phyloP scores from a whole-genome alignment of 2,888 invertebrate species.

The Psococerastis gibbosa region DNA sequence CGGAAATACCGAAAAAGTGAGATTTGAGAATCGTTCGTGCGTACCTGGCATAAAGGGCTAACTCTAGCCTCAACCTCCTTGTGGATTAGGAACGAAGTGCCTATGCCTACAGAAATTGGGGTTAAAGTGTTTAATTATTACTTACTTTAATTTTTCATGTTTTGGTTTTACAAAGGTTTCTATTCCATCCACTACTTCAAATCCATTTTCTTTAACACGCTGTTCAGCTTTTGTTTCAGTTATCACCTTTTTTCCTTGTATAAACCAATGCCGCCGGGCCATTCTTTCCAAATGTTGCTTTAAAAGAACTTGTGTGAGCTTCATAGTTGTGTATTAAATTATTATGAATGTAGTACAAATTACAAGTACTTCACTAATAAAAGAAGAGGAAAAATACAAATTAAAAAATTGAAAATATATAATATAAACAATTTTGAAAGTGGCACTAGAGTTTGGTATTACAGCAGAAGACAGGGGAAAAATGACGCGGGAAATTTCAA shows the following conservation, averaged over 20 bases:
- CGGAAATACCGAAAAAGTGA: too few species aligned
- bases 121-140: too few species aligned
- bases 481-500: too few species aligned
- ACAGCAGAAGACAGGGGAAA: too few species aligned
- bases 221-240: conserved; percentile 34
- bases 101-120: too few species aligned
- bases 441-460: neutral
- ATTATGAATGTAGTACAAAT: too few species aligned
- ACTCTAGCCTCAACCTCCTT: too few species aligned
- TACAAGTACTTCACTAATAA: too few species aligned
- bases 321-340: conserved; percentile 37
- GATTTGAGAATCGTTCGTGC: too few species aligned
- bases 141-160: conserved; percentile 20
- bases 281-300: conserved; percentile 53
- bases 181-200: conserved; percentile 38
- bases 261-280: conserved; percentile 51
- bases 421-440: neutral
- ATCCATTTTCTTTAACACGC: conserved; percentile 34
- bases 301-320: conserved; percentile 37
- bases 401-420: neutral
- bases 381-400: too few species aligned
- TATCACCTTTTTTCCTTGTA: conserved; percentile 40
- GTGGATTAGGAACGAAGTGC: too few species aligned
- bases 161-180: conserved; percentile 31
- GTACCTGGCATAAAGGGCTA: too few species aligned